phyloP scores from a whole-genome alignment of 2,888 invertebrate genomes.

The Chrysodeixis includens region DNA sequence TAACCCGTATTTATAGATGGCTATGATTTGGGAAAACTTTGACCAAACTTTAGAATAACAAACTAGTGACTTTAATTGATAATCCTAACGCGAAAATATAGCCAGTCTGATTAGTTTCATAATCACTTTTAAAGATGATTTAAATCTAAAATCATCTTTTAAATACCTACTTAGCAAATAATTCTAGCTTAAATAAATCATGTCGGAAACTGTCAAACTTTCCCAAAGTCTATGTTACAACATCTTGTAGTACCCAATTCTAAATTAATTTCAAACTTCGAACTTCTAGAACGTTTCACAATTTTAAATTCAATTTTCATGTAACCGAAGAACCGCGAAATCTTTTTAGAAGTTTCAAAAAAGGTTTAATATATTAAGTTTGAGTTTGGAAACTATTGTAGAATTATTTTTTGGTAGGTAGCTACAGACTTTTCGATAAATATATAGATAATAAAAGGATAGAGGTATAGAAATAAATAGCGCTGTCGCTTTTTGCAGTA shows the following conservation, averaged over 20 bases:
- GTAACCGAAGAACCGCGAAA: neutral
- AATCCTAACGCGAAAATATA: too few relatives aligned
- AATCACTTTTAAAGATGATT: too few relatives aligned
- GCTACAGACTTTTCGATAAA: too few relatives aligned
- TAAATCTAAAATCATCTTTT: too few relatives aligned
- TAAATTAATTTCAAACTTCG: conserved; percentile 6
- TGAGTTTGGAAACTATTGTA: neutral
- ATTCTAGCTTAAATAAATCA: neutral
- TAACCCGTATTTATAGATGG: too few relatives aligned
- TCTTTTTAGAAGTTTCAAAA: neutral
- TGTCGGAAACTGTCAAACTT: neutral
- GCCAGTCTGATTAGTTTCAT: too few relatives aligned
- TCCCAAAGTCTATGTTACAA: conserved; percentile 1
- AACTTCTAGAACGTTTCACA: conserved; percentile 4
- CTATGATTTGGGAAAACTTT: too few relatives aligned
- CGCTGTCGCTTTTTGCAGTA: too few relatives aligned
- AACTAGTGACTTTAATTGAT: too few relatives aligned
- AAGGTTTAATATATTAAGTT: neutral
- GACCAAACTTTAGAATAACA: too few relatives aligned
- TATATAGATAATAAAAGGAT: neutral
- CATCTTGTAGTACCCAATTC: conserved; percentile 1
- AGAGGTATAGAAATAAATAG: too few relatives aligned
- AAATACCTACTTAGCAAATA: too few relatives aligned
- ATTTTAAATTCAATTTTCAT: conserved; percentile 3
- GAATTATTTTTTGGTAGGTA: neutral